phyloP scores from a whole-genome alignment of 1,140 invertebrate species.

The Drosophila arizonae region DNA sequence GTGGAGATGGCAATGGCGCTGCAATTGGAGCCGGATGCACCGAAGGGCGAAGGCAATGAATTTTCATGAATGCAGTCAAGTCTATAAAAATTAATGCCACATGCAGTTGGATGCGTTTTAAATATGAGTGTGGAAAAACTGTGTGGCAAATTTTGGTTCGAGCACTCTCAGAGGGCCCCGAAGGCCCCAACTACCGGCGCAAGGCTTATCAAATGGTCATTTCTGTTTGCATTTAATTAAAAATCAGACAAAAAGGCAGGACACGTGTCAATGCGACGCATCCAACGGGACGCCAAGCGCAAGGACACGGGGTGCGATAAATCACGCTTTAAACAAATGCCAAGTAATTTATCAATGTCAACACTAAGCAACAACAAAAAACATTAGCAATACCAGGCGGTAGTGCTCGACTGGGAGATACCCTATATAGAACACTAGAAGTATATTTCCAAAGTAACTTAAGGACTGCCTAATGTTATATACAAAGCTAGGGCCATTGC shows the following conservation, averaged over 20 bases:
- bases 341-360: slow-evolving; percentile 82
- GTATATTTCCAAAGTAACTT: too few relatives aligned
- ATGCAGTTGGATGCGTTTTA: slow-evolving; percentile 72
- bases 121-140: slow-evolving; percentile 68
- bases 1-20: slow-evolving; percentile 6
- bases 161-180: background rate
- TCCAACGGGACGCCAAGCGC: slow-evolving; percentile 14
- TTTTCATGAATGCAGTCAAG: slow-evolving; percentile 80
- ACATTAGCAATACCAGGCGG: background rate
- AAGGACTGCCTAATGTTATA: too few relatives aligned
- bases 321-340: slow-evolving; percentile 81
- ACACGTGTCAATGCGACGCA: slow-evolving; percentile 77
- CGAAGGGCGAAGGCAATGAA: slow-evolving; percentile 62
- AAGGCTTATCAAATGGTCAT: slow-evolving; percentile 78
- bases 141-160: slow-evolving; percentile 1
- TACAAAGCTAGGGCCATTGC: too few relatives aligned
- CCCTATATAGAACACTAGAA: too few relatives aligned
- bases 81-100: slow-evolving; percentile 79
- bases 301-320: slow-evolving; percentile 67
- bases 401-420: too few relatives aligned
- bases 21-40: slow-evolving; percentile 10
- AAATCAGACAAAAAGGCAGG: slow-evolving; percentile 73
- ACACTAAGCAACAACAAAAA: slow-evolving; percentile 52
- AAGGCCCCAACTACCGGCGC: background rate
- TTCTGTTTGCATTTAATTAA: slow-evolving; percentile 83